phyloP scores from a whole-genome alignment of 2,113 vertebrate genomes.

The Zapus hudsonius region DNA sequence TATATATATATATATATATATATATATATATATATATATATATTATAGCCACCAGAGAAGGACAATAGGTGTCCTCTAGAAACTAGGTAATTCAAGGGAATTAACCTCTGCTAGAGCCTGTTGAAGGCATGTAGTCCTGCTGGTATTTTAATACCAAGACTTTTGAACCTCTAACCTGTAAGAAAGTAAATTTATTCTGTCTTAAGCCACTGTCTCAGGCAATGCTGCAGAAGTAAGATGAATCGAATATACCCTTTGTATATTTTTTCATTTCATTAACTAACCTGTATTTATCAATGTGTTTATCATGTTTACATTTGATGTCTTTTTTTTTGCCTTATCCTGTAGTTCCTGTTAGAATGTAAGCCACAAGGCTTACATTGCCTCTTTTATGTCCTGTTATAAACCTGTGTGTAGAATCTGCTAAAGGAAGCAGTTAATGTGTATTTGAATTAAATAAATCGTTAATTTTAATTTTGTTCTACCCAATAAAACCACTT shows the following conservation, averaged over 20 bases:
- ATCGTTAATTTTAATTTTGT: constrained; percentile 37
- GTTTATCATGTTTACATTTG: constrained; percentile 22
- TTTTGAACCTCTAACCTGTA: neutral
- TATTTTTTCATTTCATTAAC: neutral
- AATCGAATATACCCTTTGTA: neutral
- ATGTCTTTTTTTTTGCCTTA: neutral
- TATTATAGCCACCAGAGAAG: neutral
- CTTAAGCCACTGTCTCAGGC: neutral
- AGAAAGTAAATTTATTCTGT: constrained; percentile 33
- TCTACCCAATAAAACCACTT: constrained; percentile 39
- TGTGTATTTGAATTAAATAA: constrained; percentile 29
- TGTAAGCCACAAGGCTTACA: neutral
- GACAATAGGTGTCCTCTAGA: neutral
- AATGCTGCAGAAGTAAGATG: constrained; percentile 19
- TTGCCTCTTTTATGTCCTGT: neutral
- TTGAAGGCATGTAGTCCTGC: neutral
- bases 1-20: no score
- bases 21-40: no score
- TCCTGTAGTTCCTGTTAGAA: neutral
- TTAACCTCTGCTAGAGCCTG: neutral
- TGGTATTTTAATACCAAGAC: neutral
- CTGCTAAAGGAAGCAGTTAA: neutral
- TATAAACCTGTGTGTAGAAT: constrained; percentile 25
- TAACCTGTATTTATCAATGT: neutral
- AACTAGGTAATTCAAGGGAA: constrained; percentile 21